phyloP scores from a whole-genome alignment of 2,113 vertebrate species.

The Ptychochromis oligacanthus region DNA sequence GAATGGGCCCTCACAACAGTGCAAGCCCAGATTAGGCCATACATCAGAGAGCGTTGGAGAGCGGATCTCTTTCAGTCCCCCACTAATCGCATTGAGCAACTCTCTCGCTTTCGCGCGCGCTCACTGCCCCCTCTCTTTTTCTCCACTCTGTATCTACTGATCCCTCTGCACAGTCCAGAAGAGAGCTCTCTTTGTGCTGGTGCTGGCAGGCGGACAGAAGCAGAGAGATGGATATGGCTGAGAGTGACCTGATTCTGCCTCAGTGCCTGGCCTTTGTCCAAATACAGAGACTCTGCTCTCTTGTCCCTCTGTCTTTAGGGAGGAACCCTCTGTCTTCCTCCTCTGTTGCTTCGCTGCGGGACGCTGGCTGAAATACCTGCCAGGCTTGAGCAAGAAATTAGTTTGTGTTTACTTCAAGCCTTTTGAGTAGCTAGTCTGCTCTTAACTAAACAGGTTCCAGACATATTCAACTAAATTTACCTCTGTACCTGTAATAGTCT shows the following conservation, averaged over 20 bases:
- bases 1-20: constrained; percentile 43
- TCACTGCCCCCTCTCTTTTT: constrained; percentile 53
- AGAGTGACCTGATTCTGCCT: constrained; percentile 81
- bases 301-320: constrained; percentile 51
- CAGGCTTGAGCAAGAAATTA: background rate
- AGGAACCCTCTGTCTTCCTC: constrained; percentile 31
- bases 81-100: constrained; percentile 70
- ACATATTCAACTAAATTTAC: background rate
- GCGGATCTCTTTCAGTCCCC: constrained; percentile 66
- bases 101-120: constrained; percentile 39
- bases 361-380: constrained; percentile 17
- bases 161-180: constrained; percentile 68
- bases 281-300: constrained; percentile 54
- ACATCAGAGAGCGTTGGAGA: constrained; percentile 70
- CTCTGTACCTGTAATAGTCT: background rate
- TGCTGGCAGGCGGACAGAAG: constrained; percentile 70
- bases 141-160: constrained; percentile 64
- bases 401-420: background rate
- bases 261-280: constrained; percentile 64
- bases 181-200: constrained; percentile 75
- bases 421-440: background rate
- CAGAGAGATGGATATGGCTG: constrained; percentile 74
- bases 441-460: background rate
- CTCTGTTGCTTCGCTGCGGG: constrained; percentile 3
- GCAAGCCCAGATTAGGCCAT: constrained; percentile 65